Evolutionary conservation across 2,113 vertebrate species (phyloP), one percentile per base, ranked within the genome.

Genomic region (Cranoglanis bouderius): DNA sequence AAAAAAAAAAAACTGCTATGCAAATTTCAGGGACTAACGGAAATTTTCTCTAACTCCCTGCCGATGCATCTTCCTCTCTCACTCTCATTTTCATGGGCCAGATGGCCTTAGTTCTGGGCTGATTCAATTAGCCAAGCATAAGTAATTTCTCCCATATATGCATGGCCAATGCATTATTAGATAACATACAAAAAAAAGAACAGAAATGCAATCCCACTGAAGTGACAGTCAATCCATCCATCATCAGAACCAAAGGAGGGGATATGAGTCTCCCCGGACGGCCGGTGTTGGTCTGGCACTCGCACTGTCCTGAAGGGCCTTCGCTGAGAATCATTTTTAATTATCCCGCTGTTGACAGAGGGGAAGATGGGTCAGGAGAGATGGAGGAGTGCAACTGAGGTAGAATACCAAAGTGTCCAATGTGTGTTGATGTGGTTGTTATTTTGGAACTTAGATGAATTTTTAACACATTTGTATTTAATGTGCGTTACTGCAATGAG

Each of bases 61-160:
- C 75, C 55, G 19, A 32, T 77, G 46, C 81, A 59, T 77, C 46
- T 87, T 82, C 65, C 81, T 74, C 63, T 43, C 77, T 63, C 82
- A 83, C 67, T 43, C 63, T 85, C 65, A 85, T 75, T 88, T 92
- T 88, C 91, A 87, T 87, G 89, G 93, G 92, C 93, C 95, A 96
- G 94, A 95, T 95, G 95, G 94, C 87, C 91, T 59, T 92, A 92
- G 93, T 94, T 95, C 89, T 89, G 92, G 94, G 90, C 61, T 93
- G 94, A 94, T 93, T 94, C 92, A 92, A 80, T 94, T 92, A 93
- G 93, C 91, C 89, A 88, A 87, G 91, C 93, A 93, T 93, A 93
- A 93, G 91, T 93, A 93, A 94, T 92, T 91, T 67, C 72, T 90
- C 85, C 86, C 86, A 92, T 93, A 94, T 92, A 93, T 94, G 92